Evolutionary conservation across 2,888 invertebrate genomes (phyloP).

Genomic region (Deroplatys truncata): DNA sequence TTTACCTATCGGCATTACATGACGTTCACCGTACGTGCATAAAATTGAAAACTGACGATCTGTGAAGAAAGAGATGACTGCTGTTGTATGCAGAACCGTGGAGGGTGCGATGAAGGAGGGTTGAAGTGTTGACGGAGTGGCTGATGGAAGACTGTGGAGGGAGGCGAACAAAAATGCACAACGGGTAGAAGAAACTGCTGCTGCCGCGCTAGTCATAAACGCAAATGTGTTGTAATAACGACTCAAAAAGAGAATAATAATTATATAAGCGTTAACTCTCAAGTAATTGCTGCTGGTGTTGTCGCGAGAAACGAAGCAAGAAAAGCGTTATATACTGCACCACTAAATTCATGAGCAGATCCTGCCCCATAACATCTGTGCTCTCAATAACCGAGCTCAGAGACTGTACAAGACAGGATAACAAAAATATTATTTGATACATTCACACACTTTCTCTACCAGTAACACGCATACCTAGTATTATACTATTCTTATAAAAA

Average conservation of each 20-base stretch:
- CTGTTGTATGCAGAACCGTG: neutral
- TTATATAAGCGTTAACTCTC: neutral
- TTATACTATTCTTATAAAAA: no score
- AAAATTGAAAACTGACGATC: constrained; percentile 8
- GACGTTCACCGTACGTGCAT: neutral
- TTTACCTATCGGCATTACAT: neutral
- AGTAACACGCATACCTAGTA: no score
- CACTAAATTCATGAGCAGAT: neutral
- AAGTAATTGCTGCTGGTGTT: neutral
- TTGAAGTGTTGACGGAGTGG: neutral
- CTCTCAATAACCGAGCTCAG: neutral
- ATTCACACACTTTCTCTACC: no score
- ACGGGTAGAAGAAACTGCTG: neutral
- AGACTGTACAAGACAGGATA: neutral
- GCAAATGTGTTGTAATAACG: neutral
- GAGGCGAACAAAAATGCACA: neutral
- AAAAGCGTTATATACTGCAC: neutral
- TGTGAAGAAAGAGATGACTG: neutral
- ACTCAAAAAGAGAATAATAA: neutral
- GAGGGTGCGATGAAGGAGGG: neutral
- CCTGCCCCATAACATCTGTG: neutral
- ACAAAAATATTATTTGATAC: neutral
- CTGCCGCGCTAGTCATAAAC: neutral
- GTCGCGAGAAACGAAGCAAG: neutral
- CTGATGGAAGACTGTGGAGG: neutral